These are phyloP conservation scores for Pyrgus malvae DNA, from an alignment of 2,888 invertebrate species.

Conservation along the genomic window DNA sequence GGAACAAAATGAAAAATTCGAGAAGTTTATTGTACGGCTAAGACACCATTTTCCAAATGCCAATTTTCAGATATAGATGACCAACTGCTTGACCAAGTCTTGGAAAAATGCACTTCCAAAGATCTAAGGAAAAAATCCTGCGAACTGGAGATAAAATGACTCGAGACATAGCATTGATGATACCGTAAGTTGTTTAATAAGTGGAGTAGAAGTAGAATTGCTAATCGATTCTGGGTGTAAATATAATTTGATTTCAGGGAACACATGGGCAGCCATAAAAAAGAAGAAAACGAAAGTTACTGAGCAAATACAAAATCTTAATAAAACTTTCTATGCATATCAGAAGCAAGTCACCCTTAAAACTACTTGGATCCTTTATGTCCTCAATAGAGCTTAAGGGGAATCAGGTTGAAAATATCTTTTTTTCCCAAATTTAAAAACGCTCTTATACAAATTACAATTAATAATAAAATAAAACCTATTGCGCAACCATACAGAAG, in stretches of 20 bases:
- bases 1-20: slow-evolving; percentile 42
- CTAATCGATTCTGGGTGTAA: slow-evolving; percentile 36
- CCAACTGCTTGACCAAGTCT: slow-evolving; percentile 30
- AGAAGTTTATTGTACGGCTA: slow-evolving; percentile 42
- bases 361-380: slow-evolving; percentile 24
- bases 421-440: slow-evolving; percentile 33
- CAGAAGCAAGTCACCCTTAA: slow-evolving; percentile 25
- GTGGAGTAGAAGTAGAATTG: slow-evolving; percentile 29
- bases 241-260: slow-evolving; percentile 31
- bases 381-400: background rate
- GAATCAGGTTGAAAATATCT: slow-evolving; percentile 4
- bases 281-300: background rate
- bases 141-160: slow-evolving; percentile 29
- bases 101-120: slow-evolving; percentile 23
- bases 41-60: slow-evolving; percentile 29
- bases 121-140: slow-evolving; percentile 34
- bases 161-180: slow-evolving; percentile 30
- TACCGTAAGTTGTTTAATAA: slow-evolving; percentile 27
- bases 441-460: slow-evolving; percentile 20
- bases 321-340: slow-evolving; percentile 31
- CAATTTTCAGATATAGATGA: slow-evolving; percentile 19
- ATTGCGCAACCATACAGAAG: slow-evolving; percentile 33
- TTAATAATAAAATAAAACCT: slow-evolving; percentile 21
- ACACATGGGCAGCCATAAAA: slow-evolving; percentile 32
- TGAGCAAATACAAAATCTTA: slow-evolving; percentile 30